These are phyloP conservation scores for Apamea anceps DNA, from an alignment of 2,888 invertebrate species.

Conservation along the genomic window DNA sequence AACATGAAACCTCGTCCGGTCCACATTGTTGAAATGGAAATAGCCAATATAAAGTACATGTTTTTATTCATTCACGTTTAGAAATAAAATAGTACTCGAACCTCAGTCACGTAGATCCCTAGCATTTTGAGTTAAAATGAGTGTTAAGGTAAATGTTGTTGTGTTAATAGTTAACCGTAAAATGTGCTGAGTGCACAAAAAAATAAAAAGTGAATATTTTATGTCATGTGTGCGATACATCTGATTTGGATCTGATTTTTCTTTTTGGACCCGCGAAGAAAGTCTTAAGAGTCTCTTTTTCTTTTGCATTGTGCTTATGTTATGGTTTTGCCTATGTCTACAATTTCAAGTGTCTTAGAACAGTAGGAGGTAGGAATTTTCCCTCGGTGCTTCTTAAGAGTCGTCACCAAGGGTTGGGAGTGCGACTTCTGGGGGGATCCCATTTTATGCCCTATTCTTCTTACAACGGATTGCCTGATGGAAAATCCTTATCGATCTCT, in stretches of 20 bases:
- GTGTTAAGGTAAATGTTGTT: conserved; percentile 70
- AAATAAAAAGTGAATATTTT: background rate
- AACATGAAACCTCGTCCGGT: conserved; percentile 74
- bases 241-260: too few species aligned
- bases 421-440: background rate
- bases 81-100: conserved; percentile 67
- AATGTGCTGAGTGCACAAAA: background rate
- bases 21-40: conserved; percentile 73
- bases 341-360: background rate
- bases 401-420: background rate
- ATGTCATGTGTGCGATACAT: background rate
- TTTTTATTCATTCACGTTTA: conserved; percentile 75
- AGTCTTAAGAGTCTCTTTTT: background rate
- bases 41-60: conserved; percentile 74
- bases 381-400: background rate
- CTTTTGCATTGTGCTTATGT: background rate
- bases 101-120: conserved; percentile 59
- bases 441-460: background rate
- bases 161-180: background rate
- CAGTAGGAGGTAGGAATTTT: background rate
- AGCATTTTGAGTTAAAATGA: conserved; percentile 65
- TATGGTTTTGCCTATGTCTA: background rate
- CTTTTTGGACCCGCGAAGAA: background rate
- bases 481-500: background rate
- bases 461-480: background rate